Percentiles rank a stretch among this genome's conserved stretches.
Conservation (phyloP, 2,113 vertebrate genomes). For the Martes martes region DNA sequence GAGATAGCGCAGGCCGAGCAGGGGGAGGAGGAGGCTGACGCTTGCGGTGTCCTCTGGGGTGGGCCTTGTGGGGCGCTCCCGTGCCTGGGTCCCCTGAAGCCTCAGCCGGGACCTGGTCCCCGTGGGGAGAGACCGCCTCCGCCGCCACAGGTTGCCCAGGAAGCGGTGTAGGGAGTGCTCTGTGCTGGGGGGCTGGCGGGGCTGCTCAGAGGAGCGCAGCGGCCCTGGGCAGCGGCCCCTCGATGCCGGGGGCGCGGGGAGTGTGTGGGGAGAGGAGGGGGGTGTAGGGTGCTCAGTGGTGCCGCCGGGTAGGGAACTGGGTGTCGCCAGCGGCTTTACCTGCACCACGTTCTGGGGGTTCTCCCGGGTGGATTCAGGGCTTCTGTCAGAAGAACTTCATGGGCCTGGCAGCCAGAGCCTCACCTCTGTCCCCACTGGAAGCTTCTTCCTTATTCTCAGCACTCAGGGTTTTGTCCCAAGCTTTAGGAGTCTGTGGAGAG, state of each 20-base stretch:
- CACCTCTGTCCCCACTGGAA: background rate
- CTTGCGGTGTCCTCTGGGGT: background rate
- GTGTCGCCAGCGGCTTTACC: background rate
- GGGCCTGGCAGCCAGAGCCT: background rate
- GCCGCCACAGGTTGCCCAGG: too few species aligned
- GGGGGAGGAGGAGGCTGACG: background rate
- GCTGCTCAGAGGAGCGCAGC: background rate
- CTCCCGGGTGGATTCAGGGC: background rate
- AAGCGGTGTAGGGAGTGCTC: background rate
- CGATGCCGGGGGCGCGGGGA: background rate
- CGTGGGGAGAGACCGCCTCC: background rate
- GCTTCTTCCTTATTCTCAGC: background rate
- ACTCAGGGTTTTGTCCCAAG: background rate
- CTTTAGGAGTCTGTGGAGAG: background rate
- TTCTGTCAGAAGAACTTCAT: background rate
- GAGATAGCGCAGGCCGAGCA: background rate
- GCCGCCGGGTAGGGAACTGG: background rate
- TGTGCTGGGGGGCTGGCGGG: too few species aligned
- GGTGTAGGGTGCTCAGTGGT: background rate
- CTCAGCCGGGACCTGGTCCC: background rate
- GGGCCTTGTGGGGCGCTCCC: background rate
- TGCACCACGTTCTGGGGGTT: background rate
- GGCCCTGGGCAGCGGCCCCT: background rate
- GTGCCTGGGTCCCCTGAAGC: background rate
- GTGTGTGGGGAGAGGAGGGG: too few species aligned